Conservation (phyloP, 1,140 invertebrate genomes). For the Drosophila serrata region DNA sequence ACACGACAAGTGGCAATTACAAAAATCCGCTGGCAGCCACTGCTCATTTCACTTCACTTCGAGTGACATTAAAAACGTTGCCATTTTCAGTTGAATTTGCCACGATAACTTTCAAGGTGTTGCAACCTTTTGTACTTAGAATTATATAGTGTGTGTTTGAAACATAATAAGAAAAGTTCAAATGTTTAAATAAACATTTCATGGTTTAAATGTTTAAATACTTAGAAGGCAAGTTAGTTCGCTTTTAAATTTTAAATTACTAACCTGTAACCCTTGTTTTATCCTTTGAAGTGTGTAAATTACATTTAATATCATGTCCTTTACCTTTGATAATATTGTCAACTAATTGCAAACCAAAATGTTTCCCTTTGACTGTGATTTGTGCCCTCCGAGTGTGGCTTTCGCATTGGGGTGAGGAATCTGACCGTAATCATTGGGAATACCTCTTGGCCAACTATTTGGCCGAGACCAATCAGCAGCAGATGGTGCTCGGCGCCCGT, state of each 20-base stretch:
- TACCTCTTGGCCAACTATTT: constrained; percentile 7
- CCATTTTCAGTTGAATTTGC: constrained; percentile 17
- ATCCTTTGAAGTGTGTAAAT: not conserved
- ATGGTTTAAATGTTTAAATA: not conserved
- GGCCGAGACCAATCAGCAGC: constrained; percentile 10
- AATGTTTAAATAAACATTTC: not conserved
- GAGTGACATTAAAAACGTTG: constrained; percentile 66
- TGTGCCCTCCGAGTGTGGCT: not conserved
- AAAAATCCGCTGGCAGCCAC: constrained; percentile 48
- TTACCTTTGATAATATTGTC: not conserved
- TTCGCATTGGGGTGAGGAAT: constrained; percentile 4
- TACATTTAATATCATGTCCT: not conserved
- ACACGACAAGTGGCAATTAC: constrained; percentile 71
- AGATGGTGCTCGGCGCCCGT: constrained; percentile 9
- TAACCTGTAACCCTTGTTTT: not conserved
- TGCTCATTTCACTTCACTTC: constrained; percentile 57
- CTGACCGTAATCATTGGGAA: not conserved
- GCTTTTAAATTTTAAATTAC: no score
- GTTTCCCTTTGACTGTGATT: constrained; percentile 2
- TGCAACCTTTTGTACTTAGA: not conserved
- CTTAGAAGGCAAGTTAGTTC: no score
- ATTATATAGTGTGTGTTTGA: not conserved
- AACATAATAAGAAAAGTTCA: not conserved
- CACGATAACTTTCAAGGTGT: not conserved
- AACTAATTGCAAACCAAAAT: not conserved